These are phyloP conservation scores for Sebastes diploproa DNA, from an alignment of 2,797 vertebrate species.

Conservation along the genomic window DNA sequence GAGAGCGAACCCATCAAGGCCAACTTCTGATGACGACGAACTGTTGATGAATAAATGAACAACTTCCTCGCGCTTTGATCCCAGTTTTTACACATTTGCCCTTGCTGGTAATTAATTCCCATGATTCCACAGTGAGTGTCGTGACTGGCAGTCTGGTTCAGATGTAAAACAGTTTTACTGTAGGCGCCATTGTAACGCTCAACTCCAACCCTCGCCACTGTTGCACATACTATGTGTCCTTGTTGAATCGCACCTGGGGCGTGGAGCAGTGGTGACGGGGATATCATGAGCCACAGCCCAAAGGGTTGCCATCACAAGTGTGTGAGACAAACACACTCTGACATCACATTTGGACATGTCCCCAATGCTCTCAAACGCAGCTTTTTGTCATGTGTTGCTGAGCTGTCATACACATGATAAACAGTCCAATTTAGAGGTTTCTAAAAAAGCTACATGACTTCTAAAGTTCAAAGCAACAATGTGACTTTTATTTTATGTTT, in stretches of 20 bases:
- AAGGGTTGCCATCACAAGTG: constrained; percentile 17
- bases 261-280: background rate
- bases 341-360: constrained; percentile 11
- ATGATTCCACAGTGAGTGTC: constrained; percentile 31
- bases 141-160: constrained; percentile 22
- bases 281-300: constrained; percentile 50
- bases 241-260: constrained; percentile 30
- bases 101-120: constrained; percentile 71
- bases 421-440: background rate
- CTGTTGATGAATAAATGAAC: constrained; percentile 66
- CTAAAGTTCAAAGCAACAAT: constrained; percentile 21
- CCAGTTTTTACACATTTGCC: constrained; percentile 49
- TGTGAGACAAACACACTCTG: constrained; percentile 7
- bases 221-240: constrained; percentile 8
- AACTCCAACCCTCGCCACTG: background rate
- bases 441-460: background rate
- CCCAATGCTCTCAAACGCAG: constrained; percentile 7
- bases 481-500: background rate
- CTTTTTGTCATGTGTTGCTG: constrained; percentile 2
- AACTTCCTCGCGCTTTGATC: constrained; percentile 45
- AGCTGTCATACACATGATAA: background rate
- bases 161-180: background rate
- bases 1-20: constrained; percentile 42
- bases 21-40: constrained; percentile 29
- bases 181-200: background rate